Evolutionary conservation across 53 echinoderm and acorn worm genomes (phyloP), one percentile per base, ranked within the genome.

Genomic region (Hippasteria phrygiana): DNA sequence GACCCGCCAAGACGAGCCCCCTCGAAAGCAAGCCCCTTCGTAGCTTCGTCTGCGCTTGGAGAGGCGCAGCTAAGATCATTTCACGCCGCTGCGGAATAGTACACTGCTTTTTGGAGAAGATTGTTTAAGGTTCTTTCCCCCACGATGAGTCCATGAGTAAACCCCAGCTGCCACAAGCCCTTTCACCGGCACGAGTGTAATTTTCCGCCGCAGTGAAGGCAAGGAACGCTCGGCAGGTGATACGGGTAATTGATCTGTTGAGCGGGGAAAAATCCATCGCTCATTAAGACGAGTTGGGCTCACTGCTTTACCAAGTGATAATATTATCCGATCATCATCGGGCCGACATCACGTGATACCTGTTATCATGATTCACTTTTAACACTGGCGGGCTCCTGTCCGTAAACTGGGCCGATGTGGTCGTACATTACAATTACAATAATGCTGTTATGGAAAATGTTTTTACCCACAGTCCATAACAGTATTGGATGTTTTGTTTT

Each of bases 31-130:
- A 85, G 14, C 70, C 85, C n/a, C n/a, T n/a, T n/a, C n/a, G n/a
- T n/a, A n/a, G n/a, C n/a, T n/a, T n/a, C 70, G 85, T 71, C 71
- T 85, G 37, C 35, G 71, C 48, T 85, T 67, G 37, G 71, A 69
- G 85, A 50, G 85, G 85, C 85, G 85, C 37, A n/a, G 83, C 43
- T 85, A 53, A 85, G 85, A 85, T 85, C 85, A 71, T 85, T 85
- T 85, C 85, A 71, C 85, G 63, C 81, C 81, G 33, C 27, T 27
- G 42, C 45, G 51, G 64, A 46, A 69, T 33, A 48, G 70, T 69
- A 32, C 71, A 69, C 70, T 85, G 13, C 27, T 75, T 33, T 79
- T 76, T 59, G 18, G 2, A 38, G 22, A 75, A 43, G 50, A 76
- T 33, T 22, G 50, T 50, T 50, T 17, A 76, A 24, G n/a, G 16